Evolutionary conservation across 1,140 invertebrate species (phyloP).

Genomic region (Halotydeus destructor): DNA sequence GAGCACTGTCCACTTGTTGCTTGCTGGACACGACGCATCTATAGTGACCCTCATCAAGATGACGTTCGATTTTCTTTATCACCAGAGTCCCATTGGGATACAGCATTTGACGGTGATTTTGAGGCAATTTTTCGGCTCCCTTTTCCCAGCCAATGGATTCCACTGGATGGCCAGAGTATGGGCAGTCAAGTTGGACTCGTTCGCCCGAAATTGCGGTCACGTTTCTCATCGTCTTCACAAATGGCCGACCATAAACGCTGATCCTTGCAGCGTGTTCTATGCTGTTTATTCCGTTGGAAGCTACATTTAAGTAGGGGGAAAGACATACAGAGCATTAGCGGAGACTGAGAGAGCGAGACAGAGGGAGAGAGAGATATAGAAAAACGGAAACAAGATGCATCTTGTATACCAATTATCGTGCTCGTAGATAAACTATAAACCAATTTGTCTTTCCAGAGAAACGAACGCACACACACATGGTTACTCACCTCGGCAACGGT

Average conservation of each 20-base stretch:
- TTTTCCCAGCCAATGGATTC: conserved; percentile 19
- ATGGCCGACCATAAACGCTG: conserved; percentile 44
- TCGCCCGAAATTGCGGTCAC: conserved; percentile 25
- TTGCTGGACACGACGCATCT: conserved; percentile 38
- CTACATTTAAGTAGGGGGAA: too few species aligned
- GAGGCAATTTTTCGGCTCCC: conserved; percentile 29
- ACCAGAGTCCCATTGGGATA: conserved; percentile 47
- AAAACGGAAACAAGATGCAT: too few species aligned
- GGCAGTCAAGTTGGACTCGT: conserved; percentile 20
- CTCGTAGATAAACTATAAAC: too few species aligned
- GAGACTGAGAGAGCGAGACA: too few species aligned
- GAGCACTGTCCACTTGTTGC: conserved; percentile 61
- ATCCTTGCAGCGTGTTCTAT: conserved; percentile 53
- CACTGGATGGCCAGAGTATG: conserved; percentile 29
- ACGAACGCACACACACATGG: conserved; percentile 20
- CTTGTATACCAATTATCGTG: too few species aligned
- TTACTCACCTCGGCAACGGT: conserved; percentile 17
- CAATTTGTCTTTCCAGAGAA: too few species aligned
- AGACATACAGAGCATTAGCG: too few species aligned
- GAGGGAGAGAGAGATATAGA: too few species aligned
- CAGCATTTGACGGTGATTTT: conserved; percentile 25
- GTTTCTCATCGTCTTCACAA: conserved; percentile 25
- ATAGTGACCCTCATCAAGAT: conserved; percentile 23
- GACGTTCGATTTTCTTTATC: conserved; percentile 22
- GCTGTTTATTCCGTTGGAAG: too few species aligned